Percentiles rank a stretch among this genome's conserved stretches.
Evolutionary conservation across 2,113 vertebrate genomes (phyloP).

Genomic region (Vidua chalybeata): DNA sequence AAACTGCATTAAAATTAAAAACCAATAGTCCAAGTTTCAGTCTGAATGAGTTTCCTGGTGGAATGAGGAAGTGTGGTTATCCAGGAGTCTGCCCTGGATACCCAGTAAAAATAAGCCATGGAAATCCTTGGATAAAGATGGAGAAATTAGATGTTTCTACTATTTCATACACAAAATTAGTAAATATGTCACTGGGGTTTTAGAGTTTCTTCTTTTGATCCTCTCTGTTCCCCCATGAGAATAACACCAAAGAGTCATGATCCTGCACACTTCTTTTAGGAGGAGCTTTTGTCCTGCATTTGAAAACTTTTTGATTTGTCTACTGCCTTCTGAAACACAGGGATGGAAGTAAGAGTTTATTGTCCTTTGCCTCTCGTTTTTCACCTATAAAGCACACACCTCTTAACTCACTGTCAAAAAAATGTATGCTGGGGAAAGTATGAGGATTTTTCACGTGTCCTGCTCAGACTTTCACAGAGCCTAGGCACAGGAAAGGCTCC

Average conservation of each 20-base stretch:
- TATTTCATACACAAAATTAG: not conserved
- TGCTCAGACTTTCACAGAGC: not conserved
- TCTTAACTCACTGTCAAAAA: not conserved
- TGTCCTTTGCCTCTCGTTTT: not conserved
- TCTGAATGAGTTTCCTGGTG: slow-evolving; percentile 62
- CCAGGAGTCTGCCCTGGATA: not conserved
- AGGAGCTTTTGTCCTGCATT: not conserved
- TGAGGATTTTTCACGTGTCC: not conserved
- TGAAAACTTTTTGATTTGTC: not conserved
- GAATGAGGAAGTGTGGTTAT: slow-evolving; percentile 54
- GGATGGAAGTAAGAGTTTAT: not conserved
- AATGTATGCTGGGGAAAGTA: not conserved
- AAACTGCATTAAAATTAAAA: slow-evolving; percentile 78
- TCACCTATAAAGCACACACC: not conserved
- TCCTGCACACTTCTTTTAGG: not conserved
- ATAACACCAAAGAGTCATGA: not conserved
- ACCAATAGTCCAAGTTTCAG: slow-evolving; percentile 74
- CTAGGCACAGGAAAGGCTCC: not conserved
- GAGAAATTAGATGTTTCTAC: not conserved
- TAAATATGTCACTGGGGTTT: not conserved
- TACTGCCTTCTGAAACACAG: not conserved
- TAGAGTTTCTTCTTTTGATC: not conserved
- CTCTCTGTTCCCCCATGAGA: not conserved
- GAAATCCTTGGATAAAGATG: not conserved
- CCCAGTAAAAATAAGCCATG: not conserved